Conservation (phyloP, 2,888 invertebrate genomes). For the Protodeltote pygarga region DNA sequence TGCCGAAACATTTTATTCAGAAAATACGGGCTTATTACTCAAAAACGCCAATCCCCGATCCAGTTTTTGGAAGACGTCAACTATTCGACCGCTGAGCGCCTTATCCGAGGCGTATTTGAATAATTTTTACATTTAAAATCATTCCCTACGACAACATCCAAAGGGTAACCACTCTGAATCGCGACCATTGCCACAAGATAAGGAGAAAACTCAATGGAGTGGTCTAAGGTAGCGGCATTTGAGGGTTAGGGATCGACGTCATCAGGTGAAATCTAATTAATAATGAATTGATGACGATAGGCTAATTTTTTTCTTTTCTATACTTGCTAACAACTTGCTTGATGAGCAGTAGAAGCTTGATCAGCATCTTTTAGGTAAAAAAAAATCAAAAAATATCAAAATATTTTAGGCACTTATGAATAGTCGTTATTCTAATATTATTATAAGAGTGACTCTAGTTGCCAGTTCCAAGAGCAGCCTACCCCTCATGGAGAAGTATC, state of each 20-base stretch:
- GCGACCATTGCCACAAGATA: conserved; percentile 84
- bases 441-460: no score
- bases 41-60: conserved; percentile 76
- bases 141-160: conserved; percentile 85
- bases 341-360: no score
- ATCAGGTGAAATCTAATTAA: no score
- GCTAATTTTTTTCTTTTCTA: no score
- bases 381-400: no score
- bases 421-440: no score
- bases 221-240: conserved; percentile 40
- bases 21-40: conserved; percentile 61
- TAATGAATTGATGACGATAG: no score
- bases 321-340: no score
- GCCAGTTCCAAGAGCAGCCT: no score
- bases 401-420: no score
- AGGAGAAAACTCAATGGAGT: conserved; percentile 70
- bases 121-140: conserved; percentile 88
- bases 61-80: conserved; percentile 68
- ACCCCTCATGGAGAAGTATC: no score
- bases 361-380: no score
- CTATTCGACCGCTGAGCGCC: conserved; percentile 77
- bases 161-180: conserved; percentile 85
- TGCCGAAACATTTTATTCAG: conserved; percentile 40
- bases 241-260: background rate
- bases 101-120: conserved; percentile 81